Evolutionary conservation across 2,113 vertebrate species (phyloP), one percentile per base, ranked within the genome.

Genomic region (Natator depressus): DNA sequence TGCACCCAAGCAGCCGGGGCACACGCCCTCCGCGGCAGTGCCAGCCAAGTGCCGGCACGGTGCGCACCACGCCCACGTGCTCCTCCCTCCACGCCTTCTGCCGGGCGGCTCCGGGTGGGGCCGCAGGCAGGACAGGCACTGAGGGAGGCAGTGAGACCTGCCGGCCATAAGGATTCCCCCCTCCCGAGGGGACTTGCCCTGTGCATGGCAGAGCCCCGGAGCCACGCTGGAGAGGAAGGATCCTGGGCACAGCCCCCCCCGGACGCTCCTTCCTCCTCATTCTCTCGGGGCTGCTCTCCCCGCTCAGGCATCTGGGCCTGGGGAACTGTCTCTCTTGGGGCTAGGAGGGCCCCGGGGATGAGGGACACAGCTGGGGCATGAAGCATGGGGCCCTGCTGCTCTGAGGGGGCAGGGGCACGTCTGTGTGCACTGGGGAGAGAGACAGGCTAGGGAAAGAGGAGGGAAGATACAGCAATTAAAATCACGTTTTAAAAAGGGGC

Each of bases 401-500:
- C 8, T 8, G 3, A 49, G 27, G 27, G 16, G 80, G 82, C 19
- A 95, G 49, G 80, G 80, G 49, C 19, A 7, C 24, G 24, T 53
- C 51, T 4, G 20, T 24, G 24, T 10, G 55, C 54, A 2, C 1
- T 53, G 17, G 17, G 4, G 90, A 20, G 35, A 85, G 91, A 47
- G 2, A 53, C 31, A n/a, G 38, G 65, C 20, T 80, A 20, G 50
- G n/a, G 16, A 29, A 94, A 97, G 92, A 93, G 88, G 94, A 87
- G 93, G 93, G 96, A 94, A 87, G 84, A 87, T 93, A 87, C 80
- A 95, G 93, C 87, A 93, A 83, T 62, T 16, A 7, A 84, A 95
- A 7, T 49, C 76, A 53, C 82, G 82, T 72, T 53, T 47, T 46
- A 31, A 47, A 84, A 9, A 25, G 53, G 79, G 65, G 51, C 22